A percentile compares a stretch with the other conserved stretches of the same genome.
Conservation (phyloP, 2,888 invertebrate species). For the Pollenia amentaria region DNA sequence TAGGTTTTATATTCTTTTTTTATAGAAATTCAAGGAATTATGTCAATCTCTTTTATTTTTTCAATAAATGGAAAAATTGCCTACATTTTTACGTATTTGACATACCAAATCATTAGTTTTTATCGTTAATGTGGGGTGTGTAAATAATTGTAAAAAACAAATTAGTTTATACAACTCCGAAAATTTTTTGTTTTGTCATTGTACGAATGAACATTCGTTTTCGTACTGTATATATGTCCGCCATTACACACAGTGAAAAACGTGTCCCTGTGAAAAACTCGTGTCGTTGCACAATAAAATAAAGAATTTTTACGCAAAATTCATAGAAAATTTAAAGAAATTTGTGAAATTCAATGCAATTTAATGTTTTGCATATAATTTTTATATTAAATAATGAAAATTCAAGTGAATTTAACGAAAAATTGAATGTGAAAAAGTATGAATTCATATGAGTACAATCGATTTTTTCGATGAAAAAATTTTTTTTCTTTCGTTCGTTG, state of each 20-base stretch:
- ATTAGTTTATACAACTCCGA: constrained; percentile 79
- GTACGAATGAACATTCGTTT: constrained; percentile 78
- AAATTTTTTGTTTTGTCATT: constrained; percentile 75
- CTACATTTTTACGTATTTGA: constrained; percentile 55
- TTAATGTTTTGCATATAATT: constrained; percentile 77
- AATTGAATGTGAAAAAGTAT: constrained; percentile 83
- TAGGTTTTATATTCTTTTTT: constrained; percentile 61
- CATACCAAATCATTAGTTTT: constrained; percentile 70
- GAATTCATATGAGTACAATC: constrained; percentile 75
- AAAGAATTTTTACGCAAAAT: constrained; percentile 81
- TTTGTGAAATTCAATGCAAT: constrained; percentile 79
- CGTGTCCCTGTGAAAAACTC: constrained; percentile 84
- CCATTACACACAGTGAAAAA: constrained; percentile 84
- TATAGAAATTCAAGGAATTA: constrained; percentile 37
- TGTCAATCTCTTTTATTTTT: constrained; percentile 17
- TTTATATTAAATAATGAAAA: constrained; percentile 76
- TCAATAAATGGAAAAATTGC: constrained; percentile 59
- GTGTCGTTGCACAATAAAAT: constrained; percentile 82
- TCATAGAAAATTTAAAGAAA: constrained; percentile 80
- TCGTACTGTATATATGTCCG: constrained; percentile 77
- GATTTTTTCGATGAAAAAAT: constrained; percentile 80
- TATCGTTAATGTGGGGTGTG: constrained; percentile 56
- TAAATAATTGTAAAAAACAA: constrained; percentile 67
- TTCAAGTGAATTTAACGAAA: constrained; percentile 78
- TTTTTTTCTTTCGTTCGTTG: constrained; percentile 76